Evolutionary conservation across 2,888 invertebrate genomes (phyloP).

Genomic region (Serrognathus titanus): DNA sequence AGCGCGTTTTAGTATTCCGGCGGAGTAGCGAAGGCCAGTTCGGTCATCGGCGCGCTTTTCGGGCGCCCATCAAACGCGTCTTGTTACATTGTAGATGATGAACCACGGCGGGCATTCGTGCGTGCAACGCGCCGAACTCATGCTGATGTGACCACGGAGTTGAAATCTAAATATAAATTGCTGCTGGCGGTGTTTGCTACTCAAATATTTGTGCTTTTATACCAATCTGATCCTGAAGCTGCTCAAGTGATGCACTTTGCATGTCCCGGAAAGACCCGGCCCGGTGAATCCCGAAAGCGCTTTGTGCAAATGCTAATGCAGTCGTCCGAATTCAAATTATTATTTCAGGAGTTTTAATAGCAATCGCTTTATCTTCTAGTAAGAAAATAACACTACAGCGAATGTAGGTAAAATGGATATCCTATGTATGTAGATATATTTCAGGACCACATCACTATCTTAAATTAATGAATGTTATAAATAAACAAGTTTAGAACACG

Average conservation of each 20-base stretch:
- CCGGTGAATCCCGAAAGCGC: conserved; percentile 10
- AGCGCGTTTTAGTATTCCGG: conserved; percentile 33
- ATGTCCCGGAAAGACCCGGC: conserved; percentile 28
- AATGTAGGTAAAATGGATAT: no score
- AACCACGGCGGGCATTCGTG: conserved; percentile 33
- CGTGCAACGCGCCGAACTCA: conserved; percentile 30
- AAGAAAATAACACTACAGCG: no score
- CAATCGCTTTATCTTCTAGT: background rate
- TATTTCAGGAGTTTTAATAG: conserved; percentile 24
- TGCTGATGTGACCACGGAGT: conserved; percentile 23
- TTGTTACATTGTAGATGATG: conserved; percentile 39
- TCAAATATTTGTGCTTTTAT: conserved; percentile 47
- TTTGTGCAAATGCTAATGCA: conserved; percentile 27
- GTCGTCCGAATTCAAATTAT: conserved; percentile 21
- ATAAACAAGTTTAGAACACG: no score
- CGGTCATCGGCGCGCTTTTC: conserved; percentile 27
- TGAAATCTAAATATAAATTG: conserved; percentile 40
- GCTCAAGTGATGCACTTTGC: conserved; percentile 36
- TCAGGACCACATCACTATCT: no score
- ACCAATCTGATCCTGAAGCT: conserved; percentile 30
- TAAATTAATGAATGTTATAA: no score
- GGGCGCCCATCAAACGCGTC: conserved; percentile 39
- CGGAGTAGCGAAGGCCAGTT: conserved; percentile 24
- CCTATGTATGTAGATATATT: no score
- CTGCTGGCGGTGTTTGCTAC: conserved; percentile 37